Evolutionary conservation across 2,113 vertebrate genomes (phyloP).

Genomic region (Notechis scutatus): DNA sequence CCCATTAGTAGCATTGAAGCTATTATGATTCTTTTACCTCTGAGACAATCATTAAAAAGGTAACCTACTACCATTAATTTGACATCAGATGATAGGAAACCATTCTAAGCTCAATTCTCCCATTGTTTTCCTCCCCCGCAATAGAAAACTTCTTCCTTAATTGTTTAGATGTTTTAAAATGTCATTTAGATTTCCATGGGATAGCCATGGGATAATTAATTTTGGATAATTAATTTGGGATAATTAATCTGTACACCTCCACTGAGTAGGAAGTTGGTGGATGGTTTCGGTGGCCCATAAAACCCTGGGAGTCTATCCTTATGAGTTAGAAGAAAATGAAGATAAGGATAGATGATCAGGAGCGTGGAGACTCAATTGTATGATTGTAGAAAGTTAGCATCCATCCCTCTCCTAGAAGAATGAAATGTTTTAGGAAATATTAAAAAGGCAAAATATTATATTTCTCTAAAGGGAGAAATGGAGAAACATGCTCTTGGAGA

Average conservation of each 20-base stretch:
- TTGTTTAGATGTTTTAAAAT: background rate
- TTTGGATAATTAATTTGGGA: background rate
- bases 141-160: background rate
- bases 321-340: background rate
- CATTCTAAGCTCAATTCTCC: background rate
- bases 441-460: too few species aligned
- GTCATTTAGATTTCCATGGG: background rate
- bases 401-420: too few species aligned
- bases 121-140: background rate
- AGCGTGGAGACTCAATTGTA: too few species aligned
- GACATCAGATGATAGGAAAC: background rate
- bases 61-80: background rate
- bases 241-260: background rate
- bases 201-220: background rate
- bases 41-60: background rate
- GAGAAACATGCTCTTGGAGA: too few species aligned
- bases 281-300: background rate
- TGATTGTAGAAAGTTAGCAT: too few species aligned
- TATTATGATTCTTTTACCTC: background rate
- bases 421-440: too few species aligned
- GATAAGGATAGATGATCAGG: background rate
- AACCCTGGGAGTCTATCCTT: background rate
- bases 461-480: too few species aligned
- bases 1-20: too few species aligned
- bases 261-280: background rate